A percentile compares a stretch with the other conserved stretches of the same genome.
Conservation (phyloP, 2,113 vertebrate species). For the Pionites leucogaster region DNA sequence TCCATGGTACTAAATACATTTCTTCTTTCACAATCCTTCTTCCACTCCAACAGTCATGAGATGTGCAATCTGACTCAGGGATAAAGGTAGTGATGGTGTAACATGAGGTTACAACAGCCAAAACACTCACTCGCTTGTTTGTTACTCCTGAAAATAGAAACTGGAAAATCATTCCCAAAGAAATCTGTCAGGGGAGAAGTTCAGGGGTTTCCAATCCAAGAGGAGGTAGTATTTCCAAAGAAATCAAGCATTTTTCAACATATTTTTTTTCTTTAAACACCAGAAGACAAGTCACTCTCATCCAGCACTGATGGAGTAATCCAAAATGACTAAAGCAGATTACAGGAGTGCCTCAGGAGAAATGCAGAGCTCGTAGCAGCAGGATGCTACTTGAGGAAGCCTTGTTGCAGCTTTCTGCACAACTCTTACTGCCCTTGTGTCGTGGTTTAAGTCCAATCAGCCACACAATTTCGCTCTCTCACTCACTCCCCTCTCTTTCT, state of each 20-base stretch:
- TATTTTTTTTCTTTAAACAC: neutral
- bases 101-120: neutral
- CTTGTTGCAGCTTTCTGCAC: neutral
- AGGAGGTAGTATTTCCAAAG: neutral
- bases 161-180: neutral
- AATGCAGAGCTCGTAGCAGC: neutral
- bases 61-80: neutral
- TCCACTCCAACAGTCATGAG: neutral
- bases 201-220: neutral
- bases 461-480: no score
- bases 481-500: no score
- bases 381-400: neutral
- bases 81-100: slow-evolving; percentile 20
- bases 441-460: no score
- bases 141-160: slow-evolving; percentile 3
- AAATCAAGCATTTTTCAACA: neutral
- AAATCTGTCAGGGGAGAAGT: neutral
- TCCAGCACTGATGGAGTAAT: neutral
- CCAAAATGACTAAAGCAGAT: neutral
- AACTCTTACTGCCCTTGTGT: neutral
- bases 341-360: neutral
- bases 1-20: neutral
- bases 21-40: neutral
- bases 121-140: neutral
- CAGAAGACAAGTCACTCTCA: neutral